phyloP scores from a whole-genome alignment of 1,140 invertebrate genomes.

The Grapholita molesta region DNA sequence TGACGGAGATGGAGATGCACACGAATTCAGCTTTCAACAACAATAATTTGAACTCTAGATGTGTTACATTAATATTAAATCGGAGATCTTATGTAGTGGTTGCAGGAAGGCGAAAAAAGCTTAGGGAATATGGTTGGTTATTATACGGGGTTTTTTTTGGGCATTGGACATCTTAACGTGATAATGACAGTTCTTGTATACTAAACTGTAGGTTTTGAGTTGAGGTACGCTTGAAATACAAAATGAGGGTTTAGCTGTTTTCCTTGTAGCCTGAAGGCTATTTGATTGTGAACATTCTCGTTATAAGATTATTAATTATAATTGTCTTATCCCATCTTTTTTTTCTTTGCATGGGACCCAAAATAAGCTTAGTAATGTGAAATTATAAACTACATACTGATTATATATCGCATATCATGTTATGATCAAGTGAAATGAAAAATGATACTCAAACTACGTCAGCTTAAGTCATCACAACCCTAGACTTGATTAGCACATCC shows the following conservation, averaged over 20 bases:
- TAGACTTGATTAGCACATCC: neutral
- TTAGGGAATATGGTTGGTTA: neutral
- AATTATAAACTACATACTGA: neutral
- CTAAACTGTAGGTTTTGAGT: neutral
- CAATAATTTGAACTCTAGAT: neutral
- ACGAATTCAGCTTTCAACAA: neutral
- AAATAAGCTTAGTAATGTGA: no score
- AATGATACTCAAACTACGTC: neutral
- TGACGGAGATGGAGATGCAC: neutral
- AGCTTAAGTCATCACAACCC: neutral
- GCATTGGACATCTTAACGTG: conserved; percentile 3
- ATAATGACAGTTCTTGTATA: neutral
- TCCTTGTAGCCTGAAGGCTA: neutral
- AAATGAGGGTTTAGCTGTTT: neutral
- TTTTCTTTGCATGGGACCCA: no score
- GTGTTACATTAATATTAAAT: no score
- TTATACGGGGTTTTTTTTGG: neutral
- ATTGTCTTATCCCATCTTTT: no score
- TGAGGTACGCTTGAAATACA: neutral
- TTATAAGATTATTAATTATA: no score
- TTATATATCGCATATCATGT: neutral
- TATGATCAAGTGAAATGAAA: neutral
- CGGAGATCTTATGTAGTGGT: no score
- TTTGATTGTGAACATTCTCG: no score
- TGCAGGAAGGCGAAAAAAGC: no score